Evolutionary conservation across 2,797 vertebrate species (phyloP).

Genomic region (Pantherophis alleghaniensis): DNA sequence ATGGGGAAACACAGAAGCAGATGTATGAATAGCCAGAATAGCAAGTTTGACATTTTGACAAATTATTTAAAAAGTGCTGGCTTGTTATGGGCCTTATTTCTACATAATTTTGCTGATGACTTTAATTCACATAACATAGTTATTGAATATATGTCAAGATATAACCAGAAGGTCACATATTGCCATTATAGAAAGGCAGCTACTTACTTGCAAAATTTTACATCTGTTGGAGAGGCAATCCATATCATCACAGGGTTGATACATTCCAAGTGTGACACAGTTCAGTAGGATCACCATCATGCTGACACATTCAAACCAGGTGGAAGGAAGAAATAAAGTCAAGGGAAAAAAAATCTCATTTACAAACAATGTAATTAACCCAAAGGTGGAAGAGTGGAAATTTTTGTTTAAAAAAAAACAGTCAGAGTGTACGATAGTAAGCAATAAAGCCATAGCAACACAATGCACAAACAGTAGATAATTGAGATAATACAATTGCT

Average conservation of each 20-base stretch:
- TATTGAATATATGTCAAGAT: conserved; percentile 26
- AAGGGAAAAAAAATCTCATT: conserved; percentile 62
- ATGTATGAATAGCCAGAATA: not conserved
- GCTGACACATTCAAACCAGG: conserved; percentile 97
- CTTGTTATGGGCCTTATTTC: conserved; percentile 9
- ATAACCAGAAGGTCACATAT: not conserved
- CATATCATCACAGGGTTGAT: conserved; percentile 97
- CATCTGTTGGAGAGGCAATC: conserved; percentile 96
- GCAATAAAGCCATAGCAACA: not conserved
- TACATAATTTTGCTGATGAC: not conserved
- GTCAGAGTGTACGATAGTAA: not conserved
- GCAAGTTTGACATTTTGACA: not conserved
- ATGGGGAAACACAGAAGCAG: not conserved
- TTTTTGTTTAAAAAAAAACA: not conserved
- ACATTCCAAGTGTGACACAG: conserved; percentile 98
- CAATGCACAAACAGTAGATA: no score
- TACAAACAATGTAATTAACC: not conserved
- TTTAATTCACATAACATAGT: not conserved
- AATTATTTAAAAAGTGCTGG: conserved; percentile 11
- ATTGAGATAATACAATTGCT: no score
- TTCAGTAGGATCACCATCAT: conserved; percentile 98
- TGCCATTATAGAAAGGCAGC: conserved; percentile 3
- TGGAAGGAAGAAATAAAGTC: conserved; percentile 63
- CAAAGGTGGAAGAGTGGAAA: conserved; percentile 22
- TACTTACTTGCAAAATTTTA: conserved; percentile 92